Evolutionary conservation across 1,140 invertebrate genomes (phyloP), one percentile per base, ranked within the genome.

Genomic region (Metopolophium dirhodum): DNA sequence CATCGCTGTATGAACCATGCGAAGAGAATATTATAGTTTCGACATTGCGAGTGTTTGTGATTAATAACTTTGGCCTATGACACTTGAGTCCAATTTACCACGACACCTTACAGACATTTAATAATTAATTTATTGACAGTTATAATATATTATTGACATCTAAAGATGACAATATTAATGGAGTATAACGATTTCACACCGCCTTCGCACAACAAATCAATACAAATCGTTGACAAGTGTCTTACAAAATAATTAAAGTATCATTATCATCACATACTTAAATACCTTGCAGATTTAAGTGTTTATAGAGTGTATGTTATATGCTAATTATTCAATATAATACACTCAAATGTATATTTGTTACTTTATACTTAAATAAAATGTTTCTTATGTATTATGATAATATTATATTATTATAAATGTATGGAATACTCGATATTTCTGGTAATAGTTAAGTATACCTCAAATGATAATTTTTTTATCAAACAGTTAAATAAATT

Each of bases 31-130:
- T 49, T 90, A 90, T 49, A 54, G 89, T 90, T 90, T 90, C 89
- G 89, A 61, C 89, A 45, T 90, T 23, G 54, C 54, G 41, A 41
- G 35, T 90, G 51, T 41, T 23, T 57, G 54, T 90, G 89, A 90
- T 90, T 90, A 90, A 90, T 90, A 90, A 90, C 89, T 90, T 90
- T 90, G 89, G 89, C 89, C 54, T 61, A 90, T 90, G 89, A 90
- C 89, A 90, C 54, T 90, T 11, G 30, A 37, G 87, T 37, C 35
- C 30, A 54, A 22, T 51, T 51, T 37, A 89, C 49, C 49, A 23
- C n/a, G 87, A 89, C 35, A 8, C n/a, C 49, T 51, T 23, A 89
- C n/a, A 18, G n/a, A 51, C 87, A 54, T 89, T 37, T 89, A 54
- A 37, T 47, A 54, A 89, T 89, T 89, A 54, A 37, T 89, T 89